A percentile compares a stretch with the other conserved stretches of the same genome.
Evolutionary conservation across 2,113 vertebrate species (phyloP).

Genomic region (Nibea coibor): DNA sequence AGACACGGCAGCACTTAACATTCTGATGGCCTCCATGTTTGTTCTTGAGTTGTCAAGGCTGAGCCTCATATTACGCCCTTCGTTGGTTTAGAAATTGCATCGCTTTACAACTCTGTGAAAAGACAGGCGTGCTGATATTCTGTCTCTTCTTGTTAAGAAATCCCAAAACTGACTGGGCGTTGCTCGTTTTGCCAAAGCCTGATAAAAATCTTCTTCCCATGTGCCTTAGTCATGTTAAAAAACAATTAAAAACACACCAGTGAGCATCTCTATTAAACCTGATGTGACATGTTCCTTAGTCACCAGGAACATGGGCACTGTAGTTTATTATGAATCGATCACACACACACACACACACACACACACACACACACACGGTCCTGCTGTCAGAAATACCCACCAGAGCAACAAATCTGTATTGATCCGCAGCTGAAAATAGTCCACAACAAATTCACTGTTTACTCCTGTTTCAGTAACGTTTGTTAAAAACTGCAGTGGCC

Average conservation of each 20-base stretch:
- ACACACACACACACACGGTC: neutral
- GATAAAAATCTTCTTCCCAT: neutral
- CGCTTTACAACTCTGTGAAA: neutral
- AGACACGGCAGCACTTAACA: conserved; percentile 72
- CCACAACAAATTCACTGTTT: conserved; percentile 1
- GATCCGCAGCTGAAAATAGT: conserved; percentile 23
- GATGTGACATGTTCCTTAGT: neutral
- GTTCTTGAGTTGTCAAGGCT: conserved; percentile 47
- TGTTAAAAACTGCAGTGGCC: neutral
- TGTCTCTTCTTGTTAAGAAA: neutral
- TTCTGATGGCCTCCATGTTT: conserved; percentile 72
- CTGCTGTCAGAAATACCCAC: conserved; percentile 1
- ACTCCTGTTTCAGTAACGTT: neutral
- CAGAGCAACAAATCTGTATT: conserved; percentile 20
- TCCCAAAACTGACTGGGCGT: neutral
- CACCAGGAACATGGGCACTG: neutral
- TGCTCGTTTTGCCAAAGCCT: neutral
- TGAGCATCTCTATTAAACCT: neutral
- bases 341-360: neutral
- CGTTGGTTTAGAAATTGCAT: conserved; percentile 20
- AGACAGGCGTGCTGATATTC: neutral
- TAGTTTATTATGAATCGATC: conserved; percentile 24
- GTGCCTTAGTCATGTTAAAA: neutral
- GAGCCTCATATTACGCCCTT: conserved; percentile 22
- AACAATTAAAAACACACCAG: conserved; percentile 12